phyloP scores from a whole-genome alignment of 2,888 invertebrate genomes.

The Graphium colonna region DNA sequence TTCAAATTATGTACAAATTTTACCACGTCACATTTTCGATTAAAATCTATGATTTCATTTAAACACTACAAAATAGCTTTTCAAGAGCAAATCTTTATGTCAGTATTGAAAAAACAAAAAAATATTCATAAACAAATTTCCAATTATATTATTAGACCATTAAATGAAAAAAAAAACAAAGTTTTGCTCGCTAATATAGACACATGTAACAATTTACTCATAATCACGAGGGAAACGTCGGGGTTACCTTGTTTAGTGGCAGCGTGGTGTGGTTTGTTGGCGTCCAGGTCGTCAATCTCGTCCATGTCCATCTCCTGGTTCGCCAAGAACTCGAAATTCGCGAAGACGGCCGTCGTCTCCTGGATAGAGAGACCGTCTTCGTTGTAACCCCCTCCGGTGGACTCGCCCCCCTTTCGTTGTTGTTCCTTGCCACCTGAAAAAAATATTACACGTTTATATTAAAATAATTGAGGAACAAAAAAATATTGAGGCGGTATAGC shows the following conservation, averaged over 20 bases:
- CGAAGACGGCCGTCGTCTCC: slow-evolving; percentile 94
- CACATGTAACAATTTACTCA: background rate
- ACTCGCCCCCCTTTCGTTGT: slow-evolving; percentile 54
- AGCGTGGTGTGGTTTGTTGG: slow-evolving; percentile 70
- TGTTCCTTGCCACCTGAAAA: slow-evolving; percentile 49
- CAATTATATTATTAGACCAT: background rate
- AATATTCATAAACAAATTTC: background rate
- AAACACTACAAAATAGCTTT: background rate
- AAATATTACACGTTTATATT: background rate
- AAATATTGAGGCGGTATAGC: no score
- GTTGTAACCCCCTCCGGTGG: slow-evolving; percentile 58
- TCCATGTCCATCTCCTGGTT: slow-evolving; percentile 94
- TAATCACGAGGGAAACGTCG: background rate
- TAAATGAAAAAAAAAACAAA: background rate
- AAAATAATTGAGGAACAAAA: no score
- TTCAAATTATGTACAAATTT: background rate
- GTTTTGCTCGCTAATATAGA: slow-evolving; percentile 3
- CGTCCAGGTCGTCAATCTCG: slow-evolving; percentile 90
- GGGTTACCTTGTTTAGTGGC: slow-evolving; percentile 61
- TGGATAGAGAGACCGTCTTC: slow-evolving; percentile 70
- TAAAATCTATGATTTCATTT: slow-evolving; percentile 16
- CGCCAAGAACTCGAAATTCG: slow-evolving; percentile 96
- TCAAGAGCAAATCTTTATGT: slow-evolving; percentile 5
- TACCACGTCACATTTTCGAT: background rate
- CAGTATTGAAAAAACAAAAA: no score